Evolutionary conservation across 2,797 vertebrate species (phyloP), one percentile per base, ranked within the genome.

Genomic region (Anguilla pacifica): DNA sequence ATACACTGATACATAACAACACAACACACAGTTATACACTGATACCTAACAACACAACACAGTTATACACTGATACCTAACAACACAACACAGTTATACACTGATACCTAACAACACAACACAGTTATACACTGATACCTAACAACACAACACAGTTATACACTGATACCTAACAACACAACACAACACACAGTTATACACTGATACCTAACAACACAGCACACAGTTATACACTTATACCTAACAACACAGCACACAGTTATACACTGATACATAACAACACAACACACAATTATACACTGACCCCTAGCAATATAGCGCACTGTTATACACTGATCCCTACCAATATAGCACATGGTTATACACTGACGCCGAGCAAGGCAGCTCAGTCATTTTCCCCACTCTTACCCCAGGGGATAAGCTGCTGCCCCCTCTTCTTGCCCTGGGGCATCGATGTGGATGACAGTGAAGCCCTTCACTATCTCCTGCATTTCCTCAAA

Each of bases 401-500:
- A 7, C 19, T 88, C 93, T 89, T 91, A 98, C 98, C 97, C 97
- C 51, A 94, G 17, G 72, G 97, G 97, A 93, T 96, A 98, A 74
- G 93, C 88, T 0, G 97, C 94, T 0, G 97, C 96, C 3, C 97
- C 97, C 0, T 97, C 97, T 93, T 98, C 97, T 92, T 98, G 98
- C 53, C 97, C 98, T 1, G 97, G 98, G 6, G 96, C 96, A 0
- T 98, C 97, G 11, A 98, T 93, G 51, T 98, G 97, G 87, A 98
- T 97, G 92, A 98, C 95, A 83, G 97, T 97, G 86, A 98, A 98
- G 91, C 97, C 97, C 95, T 98, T 98, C 87, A 98, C 97, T 6
- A 98, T 98, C 94, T 98, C 98, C 94, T 97, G 96, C 98, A 98
- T 98, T 92, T 98, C 97, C 89, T 97, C 97, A 0, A 96, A 98